These are phyloP conservation scores for Chrysaora quinquecirrha DNA, from an alignment of 30 jellyfish, hydroid and myxozoan species.

Conservation along the genomic window DNA sequence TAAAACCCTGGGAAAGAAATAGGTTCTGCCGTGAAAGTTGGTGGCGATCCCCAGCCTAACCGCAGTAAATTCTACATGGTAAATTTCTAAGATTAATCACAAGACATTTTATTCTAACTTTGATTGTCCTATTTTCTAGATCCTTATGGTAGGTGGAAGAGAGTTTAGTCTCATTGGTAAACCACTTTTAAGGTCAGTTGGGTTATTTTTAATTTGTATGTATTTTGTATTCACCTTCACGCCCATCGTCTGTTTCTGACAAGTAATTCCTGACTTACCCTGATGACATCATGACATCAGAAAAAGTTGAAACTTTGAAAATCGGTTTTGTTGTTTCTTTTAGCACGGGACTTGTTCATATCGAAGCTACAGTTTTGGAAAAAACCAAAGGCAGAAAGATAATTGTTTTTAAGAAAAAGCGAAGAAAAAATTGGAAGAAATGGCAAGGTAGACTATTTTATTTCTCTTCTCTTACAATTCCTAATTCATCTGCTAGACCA, in stretches of 20 bases:
- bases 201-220: background rate
- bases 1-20: too few relatives aligned
- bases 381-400: conserved; percentile 84
- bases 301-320: too few relatives aligned
- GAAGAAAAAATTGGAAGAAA: conserved; percentile 88
- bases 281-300: too few relatives aligned
- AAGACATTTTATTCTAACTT: too few relatives aligned
- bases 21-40: too few relatives aligned
- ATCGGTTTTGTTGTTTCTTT: too few relatives aligned
- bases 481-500: background rate
- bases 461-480: background rate
- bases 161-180: conserved; percentile 92
- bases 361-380: conserved; percentile 90
- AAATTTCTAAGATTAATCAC: too few relatives aligned
- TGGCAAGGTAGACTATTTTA: conserved; percentile 90
- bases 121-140: conserved; percentile 20
- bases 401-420: conserved; percentile 82
- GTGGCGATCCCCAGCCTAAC: too few relatives aligned
- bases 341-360: conserved; percentile 31
- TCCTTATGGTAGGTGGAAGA: conserved; percentile 84
- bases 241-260: too few relatives aligned
- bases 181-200: conserved; percentile 67
- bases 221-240: background rate
- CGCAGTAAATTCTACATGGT: too few relatives aligned
- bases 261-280: too few relatives aligned